Evolutionary conservation across 2,113 vertebrate species (phyloP).

Genomic region (Kryptolebias marmoratus): DNA sequence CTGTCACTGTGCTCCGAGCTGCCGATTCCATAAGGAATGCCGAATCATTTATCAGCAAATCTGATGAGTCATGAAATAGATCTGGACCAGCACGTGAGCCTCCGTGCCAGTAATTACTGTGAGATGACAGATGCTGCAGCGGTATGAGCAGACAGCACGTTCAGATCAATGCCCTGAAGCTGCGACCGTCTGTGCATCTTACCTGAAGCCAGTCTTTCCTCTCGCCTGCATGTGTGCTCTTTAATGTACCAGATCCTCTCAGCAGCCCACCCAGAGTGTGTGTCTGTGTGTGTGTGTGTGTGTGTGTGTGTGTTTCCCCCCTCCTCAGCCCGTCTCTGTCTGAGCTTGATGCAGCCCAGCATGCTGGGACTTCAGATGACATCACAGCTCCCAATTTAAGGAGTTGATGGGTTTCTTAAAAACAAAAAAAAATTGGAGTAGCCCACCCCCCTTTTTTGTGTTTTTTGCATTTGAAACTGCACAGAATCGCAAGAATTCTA

Average conservation of each 20-base stretch:
- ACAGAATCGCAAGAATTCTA: background rate
- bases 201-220: conserved; percentile 34
- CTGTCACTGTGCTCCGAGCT: background rate
- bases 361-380: conserved; percentile 66
- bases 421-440: too few relatives aligned
- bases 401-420: conserved; percentile 20
- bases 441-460: background rate
- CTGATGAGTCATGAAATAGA: conserved; percentile 14
- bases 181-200: conserved; percentile 23
- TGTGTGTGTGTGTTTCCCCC: background rate
- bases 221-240: conserved; percentile 7
- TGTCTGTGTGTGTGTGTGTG: too few relatives aligned
- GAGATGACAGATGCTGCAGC: conserved; percentile 31
- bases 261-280: background rate
- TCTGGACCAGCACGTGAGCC: background rate
- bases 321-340: conserved; percentile 48
- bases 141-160: background rate
- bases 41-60: conserved; percentile 27
- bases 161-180: background rate
- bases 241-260: conserved; percentile 23
- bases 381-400: conserved; percentile 62
- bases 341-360: conserved; percentile 55
- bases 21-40: conserved; percentile 21
- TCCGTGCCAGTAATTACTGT: conserved; percentile 7
- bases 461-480: background rate